Evolutionary conservation across 1,140 invertebrate species (phyloP).

Genomic region (Popillia japonica): DNA sequence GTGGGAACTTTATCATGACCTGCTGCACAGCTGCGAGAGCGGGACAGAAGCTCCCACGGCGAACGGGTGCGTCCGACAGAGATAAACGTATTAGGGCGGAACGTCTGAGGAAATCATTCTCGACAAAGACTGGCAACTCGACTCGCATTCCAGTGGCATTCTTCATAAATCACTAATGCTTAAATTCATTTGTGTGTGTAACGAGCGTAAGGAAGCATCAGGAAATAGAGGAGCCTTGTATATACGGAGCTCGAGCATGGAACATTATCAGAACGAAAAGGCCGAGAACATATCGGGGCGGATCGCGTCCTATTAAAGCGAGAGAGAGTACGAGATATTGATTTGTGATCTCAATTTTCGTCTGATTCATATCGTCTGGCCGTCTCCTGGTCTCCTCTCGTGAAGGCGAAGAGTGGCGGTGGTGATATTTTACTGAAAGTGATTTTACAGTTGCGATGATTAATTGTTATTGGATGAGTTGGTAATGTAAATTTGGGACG

Average conservation of each 20-base stretch:
- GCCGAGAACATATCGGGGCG: neutral
- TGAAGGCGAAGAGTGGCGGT: neutral
- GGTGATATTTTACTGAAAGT: conserved; percentile 32
- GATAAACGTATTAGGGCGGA: neutral
- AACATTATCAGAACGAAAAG: neutral
- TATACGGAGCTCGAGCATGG: neutral
- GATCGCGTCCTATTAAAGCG: neutral
- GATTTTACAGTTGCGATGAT: conserved; percentile 32
- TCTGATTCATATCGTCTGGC: conserved; percentile 21
- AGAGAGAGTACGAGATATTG: conserved; percentile 1
- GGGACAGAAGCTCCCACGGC: neutral
- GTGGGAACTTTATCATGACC: conserved; percentile 20
- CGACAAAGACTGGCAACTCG: conserved; percentile 30
- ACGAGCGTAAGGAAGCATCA: conserved; percentile 20
- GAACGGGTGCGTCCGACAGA: neutral
- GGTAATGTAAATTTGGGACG: conserved; percentile 16
- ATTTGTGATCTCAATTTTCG: conserved; percentile 34
- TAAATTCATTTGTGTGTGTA: conserved; percentile 32
- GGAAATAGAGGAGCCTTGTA: neutral
- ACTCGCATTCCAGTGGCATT: conserved; percentile 34
- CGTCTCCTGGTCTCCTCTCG: neutral
- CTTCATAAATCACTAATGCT: conserved; percentile 35
- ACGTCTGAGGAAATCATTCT: conserved; percentile 29
- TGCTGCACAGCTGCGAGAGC: neutral
- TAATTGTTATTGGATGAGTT: conserved; percentile 16